Evolutionary conservation across 2,888 invertebrate genomes (phyloP).

Genomic region (Neocrepidodera transversa): DNA sequence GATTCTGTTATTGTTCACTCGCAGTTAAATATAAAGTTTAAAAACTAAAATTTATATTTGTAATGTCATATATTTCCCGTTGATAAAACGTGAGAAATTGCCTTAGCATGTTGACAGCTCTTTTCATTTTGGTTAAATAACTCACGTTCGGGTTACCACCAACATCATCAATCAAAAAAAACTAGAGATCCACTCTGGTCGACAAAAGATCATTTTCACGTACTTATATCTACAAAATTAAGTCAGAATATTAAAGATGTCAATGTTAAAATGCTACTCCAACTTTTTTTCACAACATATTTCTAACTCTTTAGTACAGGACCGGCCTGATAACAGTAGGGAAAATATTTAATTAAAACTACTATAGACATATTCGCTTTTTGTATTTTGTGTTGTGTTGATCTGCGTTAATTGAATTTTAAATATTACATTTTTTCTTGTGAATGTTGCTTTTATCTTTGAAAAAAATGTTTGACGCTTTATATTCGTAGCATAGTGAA

Average conservation of each 20-base stretch:
- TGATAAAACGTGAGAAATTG: neutral
- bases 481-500: no score
- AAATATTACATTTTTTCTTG: no score
- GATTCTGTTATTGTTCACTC: no score
- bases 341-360: no score
- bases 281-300: neutral
- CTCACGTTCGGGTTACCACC: neutral
- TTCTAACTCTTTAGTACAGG: neutral
- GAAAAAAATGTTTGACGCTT: no score
- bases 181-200: neutral
- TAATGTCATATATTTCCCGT: no score
- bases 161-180: conserved; percentile 2
- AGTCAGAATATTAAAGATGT: neutral
- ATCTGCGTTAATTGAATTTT: no score
- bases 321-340: neutral
- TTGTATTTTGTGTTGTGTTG: no score
- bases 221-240: neutral
- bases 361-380: no score
- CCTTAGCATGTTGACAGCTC: neutral
- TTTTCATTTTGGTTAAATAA: neutral
- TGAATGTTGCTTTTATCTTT: neutral
- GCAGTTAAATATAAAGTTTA: no score
- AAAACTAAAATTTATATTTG: no score
- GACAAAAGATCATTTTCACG: neutral
- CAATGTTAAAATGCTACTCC: neutral